These are phyloP conservation scores for Harpalus rufipes DNA, from an alignment of 2,888 invertebrate species.

Conservation along the genomic window DNA sequence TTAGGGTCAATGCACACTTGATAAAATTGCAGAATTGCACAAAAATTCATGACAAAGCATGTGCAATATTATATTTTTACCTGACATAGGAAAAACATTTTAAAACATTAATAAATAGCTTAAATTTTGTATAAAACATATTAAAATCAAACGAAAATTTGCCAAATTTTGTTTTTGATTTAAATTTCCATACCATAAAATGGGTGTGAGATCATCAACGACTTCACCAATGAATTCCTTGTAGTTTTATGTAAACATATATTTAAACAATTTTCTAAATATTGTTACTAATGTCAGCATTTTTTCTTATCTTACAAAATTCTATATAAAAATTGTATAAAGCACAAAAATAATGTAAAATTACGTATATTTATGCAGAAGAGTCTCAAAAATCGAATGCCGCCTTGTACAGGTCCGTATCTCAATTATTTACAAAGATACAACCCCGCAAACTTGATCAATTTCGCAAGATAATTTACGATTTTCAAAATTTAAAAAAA, in stretches of 20 bases:
- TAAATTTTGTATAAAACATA: too few species aligned
- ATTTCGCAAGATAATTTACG: not conserved
- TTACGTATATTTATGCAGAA: not conserved
- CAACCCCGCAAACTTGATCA: too few species aligned
- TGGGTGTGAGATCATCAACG: not conserved
- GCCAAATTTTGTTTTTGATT: not conserved
- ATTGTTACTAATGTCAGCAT: not conserved
- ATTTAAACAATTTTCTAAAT: not conserved
- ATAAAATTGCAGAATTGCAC: too few species aligned
- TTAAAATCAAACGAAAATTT: not conserved
- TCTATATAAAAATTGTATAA: not conserved
- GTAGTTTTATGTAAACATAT: not conserved
- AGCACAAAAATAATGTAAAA: not conserved
- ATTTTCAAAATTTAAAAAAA: not conserved
- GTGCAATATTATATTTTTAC: too few species aligned
- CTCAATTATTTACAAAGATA: not conserved
- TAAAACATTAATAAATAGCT: too few species aligned
- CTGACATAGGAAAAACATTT: not conserved
- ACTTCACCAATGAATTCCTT: not conserved
- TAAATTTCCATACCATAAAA: not conserved
- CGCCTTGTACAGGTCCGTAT: not conserved
- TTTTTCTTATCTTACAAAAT: not conserved
- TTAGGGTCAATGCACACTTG: not conserved
- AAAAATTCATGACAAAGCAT: too few species aligned
- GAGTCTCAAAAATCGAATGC: not conserved